Conservation (phyloP, 2,888 invertebrate species). For the Apodemia zela region DNA sequence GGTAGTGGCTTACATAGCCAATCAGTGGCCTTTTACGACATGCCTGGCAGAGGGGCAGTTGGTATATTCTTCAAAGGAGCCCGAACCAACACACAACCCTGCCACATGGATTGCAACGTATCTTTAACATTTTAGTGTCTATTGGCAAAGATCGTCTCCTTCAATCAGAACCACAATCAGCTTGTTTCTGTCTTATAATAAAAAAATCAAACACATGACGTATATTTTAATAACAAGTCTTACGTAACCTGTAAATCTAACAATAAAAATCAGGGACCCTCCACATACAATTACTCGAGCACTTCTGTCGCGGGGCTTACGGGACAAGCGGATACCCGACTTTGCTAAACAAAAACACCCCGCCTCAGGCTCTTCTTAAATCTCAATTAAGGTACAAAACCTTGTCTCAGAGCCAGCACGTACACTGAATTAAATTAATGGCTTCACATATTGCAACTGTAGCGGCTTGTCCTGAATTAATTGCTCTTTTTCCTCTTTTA, state of each 20-base stretch:
- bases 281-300: conserved; percentile 1
- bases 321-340: conserved; percentile 35
- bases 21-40: no score
- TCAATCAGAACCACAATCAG: no score
- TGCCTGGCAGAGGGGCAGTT: no score
- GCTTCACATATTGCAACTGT: conserved; percentile 73
- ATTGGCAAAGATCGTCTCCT: no score
- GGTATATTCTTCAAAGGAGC: no score
- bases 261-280: conserved; percentile 11
- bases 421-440: conserved; percentile 79
- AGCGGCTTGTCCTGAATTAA: conserved; percentile 62
- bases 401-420: conserved; percentile 71
- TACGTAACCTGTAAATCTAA: not conserved
- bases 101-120: no score
- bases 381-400: conserved; percentile 78
- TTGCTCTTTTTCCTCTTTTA: conserved; percentile 65
- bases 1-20: no score
- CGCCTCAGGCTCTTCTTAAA: conserved; percentile 66
- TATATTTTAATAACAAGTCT: not conserved
- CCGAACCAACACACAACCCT: no score
- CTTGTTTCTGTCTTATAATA: no score
- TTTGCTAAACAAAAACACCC: conserved; percentile 56
- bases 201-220: not conserved
- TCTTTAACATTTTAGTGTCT: no score
- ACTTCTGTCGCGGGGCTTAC: not conserved